Evolutionary conservation across 92 coral and sea anemone genomes (phyloP), one percentile per base, ranked within the genome.

Genomic region (Siderastrea siderea): DNA sequence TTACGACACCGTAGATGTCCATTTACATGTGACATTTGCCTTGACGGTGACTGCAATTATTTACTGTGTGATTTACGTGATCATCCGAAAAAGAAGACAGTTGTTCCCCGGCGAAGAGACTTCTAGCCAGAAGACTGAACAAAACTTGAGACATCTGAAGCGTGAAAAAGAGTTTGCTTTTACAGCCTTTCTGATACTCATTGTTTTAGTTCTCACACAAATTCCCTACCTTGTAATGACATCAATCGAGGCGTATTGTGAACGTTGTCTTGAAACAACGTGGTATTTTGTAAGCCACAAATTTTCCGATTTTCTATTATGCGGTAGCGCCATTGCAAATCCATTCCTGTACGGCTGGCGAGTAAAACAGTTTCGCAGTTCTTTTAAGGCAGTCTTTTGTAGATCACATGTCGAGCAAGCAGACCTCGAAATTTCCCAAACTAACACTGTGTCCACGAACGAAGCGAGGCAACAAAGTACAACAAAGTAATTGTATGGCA

Each of bases 311-410:
- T 91, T 81, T 51, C 61, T 75, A 1, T 66, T 91, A 12, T 86
- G 80, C 1, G 49, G 76, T 3, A 91, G 78, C 45, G 81, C 94
- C 1, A 86, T 82, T 10, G 80, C 84, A 1, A 86, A 91, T 50
- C 82, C 94, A 43, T 48, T 91, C 10, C 26, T 91, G 61, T 91
- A 91, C 58, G 90, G 89, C 11, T 91, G 94, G 94, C 65, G 91
- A 52, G 65, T 85, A 4, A 86, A 66, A 51, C 88, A 85, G 14
- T 91, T 80, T 58, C 78, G 91, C 46, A 61, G 84, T 48, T 87
- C 94, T 2, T 61, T 91, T 8, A 86, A 45, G 52, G 85, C 94
- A 5, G 62, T 90, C 14, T 79, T 79, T 10, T 51, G 84, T 15
- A 65, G 84, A 19, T 79, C 84, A 4, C 73, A 74, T 17, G 59